A percentile compares a stretch with the other conserved stretches of the same genome.
phyloP scores from a whole-genome alignment of 2,113 vertebrate species.

The Tragulus kanchil region DNA sequence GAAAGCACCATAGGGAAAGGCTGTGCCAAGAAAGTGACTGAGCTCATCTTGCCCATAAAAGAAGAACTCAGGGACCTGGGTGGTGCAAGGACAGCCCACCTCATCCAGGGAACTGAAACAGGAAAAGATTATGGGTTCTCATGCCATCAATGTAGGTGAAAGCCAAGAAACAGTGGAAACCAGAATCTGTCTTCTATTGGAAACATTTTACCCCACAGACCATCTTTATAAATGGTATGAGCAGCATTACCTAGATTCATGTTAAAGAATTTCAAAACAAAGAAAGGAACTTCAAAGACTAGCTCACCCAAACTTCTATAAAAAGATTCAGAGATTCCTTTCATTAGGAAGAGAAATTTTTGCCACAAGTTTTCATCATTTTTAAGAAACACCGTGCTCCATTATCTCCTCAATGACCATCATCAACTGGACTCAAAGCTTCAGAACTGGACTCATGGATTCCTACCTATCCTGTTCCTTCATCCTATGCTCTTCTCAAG shows the following conservation, averaged over 20 bases:
- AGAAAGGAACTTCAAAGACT: conserved; percentile 51
- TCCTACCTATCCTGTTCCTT: not conserved
- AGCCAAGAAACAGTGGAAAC: conserved; percentile 34
- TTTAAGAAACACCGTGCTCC: not conserved
- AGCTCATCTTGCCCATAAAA: not conserved
- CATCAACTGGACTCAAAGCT: not conserved
- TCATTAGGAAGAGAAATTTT: not conserved
- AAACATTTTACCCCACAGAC: not conserved
- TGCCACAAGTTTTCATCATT: not conserved
- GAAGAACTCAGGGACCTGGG: not conserved
- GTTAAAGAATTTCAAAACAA: conserved; percentile 47
- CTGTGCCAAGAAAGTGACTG: not conserved
- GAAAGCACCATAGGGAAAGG: not conserved
- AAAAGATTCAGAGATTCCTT: conserved; percentile 44
- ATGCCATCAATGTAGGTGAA: not conserved
- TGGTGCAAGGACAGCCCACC: not conserved
- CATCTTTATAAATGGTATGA: conserved; percentile 46
- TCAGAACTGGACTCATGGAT: not conserved
- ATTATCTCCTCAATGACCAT: not conserved
- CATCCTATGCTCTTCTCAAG: not conserved
- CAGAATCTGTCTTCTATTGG: not conserved
- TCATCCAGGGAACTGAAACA: not conserved
- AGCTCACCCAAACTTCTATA: not conserved
- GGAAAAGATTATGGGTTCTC: not conserved
- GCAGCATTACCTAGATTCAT: not conserved